These are phyloP conservation scores for Agrotis ipsilon DNA, from an alignment of 2,888 invertebrate species.

Conservation along the genomic window DNA sequence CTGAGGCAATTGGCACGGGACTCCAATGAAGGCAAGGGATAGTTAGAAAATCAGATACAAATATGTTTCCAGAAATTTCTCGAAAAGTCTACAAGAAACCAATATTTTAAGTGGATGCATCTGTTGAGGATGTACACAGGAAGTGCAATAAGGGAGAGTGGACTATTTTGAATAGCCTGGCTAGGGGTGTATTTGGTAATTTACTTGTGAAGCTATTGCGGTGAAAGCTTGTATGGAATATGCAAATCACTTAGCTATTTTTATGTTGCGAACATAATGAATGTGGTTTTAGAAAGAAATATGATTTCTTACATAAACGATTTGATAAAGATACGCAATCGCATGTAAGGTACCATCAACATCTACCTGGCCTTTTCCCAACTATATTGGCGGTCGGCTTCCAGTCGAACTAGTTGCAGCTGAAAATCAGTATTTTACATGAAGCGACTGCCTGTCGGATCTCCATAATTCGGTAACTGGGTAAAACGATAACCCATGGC, in stretches of 20 bases:
- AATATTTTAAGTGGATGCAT: conserved; percentile 41
- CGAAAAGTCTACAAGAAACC: conserved; percentile 5
- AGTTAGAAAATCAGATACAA: conserved; percentile 31
- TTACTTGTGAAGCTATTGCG: conserved; percentile 29
- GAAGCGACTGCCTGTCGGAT: too few relatives aligned
- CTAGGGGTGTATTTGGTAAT: conserved; percentile 30
- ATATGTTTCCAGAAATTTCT: conserved; percentile 22
- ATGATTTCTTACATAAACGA: background rate
- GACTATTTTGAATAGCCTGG: conserved; percentile 45
- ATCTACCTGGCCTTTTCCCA: too few relatives aligned
- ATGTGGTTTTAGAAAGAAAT: background rate
- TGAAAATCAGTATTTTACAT: too few relatives aligned
- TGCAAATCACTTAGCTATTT: background rate
- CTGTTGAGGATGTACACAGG: conserved; percentile 38
- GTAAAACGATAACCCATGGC: too few relatives aligned
- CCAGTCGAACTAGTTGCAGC: too few relatives aligned
- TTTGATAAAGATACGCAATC: background rate
- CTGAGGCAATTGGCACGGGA: conserved; percentile 78
- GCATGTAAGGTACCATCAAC: background rate
- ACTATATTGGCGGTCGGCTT: too few relatives aligned
- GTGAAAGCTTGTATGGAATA: conserved; percentile 21
- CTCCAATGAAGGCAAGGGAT: conserved; percentile 64
- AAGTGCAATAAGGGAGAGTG: conserved; percentile 47
- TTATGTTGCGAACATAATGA: background rate
- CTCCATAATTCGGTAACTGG: too few relatives aligned